These are phyloP conservation scores for Atlantisia rogersi DNA, from an alignment of 2,113 vertebrate genomes.

Conservation along the genomic window DNA sequence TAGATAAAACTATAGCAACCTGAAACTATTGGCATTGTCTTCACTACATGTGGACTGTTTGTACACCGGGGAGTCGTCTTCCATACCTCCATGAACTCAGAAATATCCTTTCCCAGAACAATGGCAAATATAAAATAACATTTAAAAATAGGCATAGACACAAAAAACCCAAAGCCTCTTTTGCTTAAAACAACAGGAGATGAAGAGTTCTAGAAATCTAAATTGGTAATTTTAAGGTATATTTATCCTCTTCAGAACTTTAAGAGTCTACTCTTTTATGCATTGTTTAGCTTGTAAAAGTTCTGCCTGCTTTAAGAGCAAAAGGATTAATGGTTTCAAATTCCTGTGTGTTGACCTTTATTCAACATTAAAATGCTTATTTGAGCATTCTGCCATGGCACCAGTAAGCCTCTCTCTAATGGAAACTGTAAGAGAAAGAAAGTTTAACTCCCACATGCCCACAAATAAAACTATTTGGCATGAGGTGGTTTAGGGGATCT, in stretches of 20 bases:
- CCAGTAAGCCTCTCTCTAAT: conserved; percentile 75
- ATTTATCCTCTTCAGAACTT: conserved; percentile 69
- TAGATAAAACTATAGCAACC: neutral
- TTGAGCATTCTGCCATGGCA: conserved; percentile 74
- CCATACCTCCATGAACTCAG: conserved; percentile 31
- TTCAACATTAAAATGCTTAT: conserved; percentile 82
- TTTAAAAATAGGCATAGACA: neutral
- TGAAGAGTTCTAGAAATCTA: conserved; percentile 29
- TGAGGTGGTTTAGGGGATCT: neutral
- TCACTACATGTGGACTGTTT: neutral
- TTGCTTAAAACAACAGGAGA: conserved; percentile 26
- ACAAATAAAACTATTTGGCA: conserved; percentile 25
- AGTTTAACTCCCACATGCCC: conserved; percentile 70
- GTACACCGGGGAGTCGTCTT: neutral
- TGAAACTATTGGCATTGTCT: neutral
- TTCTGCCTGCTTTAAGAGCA: conserved; percentile 78
- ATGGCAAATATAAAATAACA: neutral
- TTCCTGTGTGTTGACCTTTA: conserved; percentile 79
- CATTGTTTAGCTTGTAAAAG: conserved; percentile 74
- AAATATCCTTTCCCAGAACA: conserved; percentile 17
- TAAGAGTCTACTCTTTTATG: conserved; percentile 70
- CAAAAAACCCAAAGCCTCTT: neutral
- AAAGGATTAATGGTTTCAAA: conserved; percentile 84
- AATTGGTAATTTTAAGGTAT: conserved; percentile 8
- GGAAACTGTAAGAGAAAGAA: conserved; percentile 73